Evolutionary conservation across 2,797 vertebrate species (phyloP), one percentile per base, ranked within the genome.

Genomic region (Falco rusticolus): DNA sequence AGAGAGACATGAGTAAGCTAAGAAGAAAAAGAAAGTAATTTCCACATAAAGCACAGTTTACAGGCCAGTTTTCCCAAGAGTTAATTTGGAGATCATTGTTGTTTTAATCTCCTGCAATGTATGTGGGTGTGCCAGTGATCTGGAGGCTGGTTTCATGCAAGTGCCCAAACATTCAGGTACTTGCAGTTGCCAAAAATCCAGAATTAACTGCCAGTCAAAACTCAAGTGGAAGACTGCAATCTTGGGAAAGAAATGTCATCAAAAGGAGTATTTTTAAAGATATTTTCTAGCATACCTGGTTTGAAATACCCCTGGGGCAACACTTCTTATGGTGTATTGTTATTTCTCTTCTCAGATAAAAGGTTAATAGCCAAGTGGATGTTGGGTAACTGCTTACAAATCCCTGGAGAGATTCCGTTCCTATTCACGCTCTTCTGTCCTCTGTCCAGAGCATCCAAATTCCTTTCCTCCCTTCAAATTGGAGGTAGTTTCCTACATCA

Each of bases 141-240:
- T 75, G 64, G 65, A 93, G 72, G 84, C 61, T 13, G 47, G 75
- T 85, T 96, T 87, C 33, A 43, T 59, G 54, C 65, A 79, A 81
- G 34, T 0, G 2, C 13, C 43, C 22, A 77, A 80, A 82, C 64
- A 57, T 74, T 80, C 34, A 50, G 37, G 56, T 78, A 61, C 29
- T 72, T 89, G 29, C 54, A 51, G 17, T 69, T 87, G 81, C 69
- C 79, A 91, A 91, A 84, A 91, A 28, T 1, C 0, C 51, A 84
- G 50, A 90, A 77, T 48, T 80, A 87, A 89, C 39, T 76, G 65
- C 63, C 86, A 94, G 60, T 89, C 75, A 93, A 68, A 94, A 69
- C 29, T 90, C 57, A 75, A 95, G 64, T 87, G 53, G 57, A 91
- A 91, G 84, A 75, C 31, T 41, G 74, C 29, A 41, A 28, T 54